These are phyloP conservation scores for Xestia xanthographa DNA, from an alignment of 2,888 invertebrate species.

Conservation along the genomic window DNA sequence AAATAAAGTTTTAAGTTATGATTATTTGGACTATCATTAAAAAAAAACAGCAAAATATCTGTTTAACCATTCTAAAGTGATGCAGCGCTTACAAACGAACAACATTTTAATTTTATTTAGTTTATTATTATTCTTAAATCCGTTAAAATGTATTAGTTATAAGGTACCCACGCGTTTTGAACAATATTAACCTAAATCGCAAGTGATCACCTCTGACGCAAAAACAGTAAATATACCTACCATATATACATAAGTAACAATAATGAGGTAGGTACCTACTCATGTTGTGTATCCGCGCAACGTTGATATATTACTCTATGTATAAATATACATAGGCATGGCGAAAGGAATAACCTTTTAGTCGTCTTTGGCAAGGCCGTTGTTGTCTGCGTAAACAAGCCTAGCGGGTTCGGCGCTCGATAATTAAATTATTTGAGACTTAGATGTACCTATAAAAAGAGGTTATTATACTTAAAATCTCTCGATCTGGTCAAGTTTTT, in stretches of 20 bases:
- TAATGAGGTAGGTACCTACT: slow-evolving; percentile 29
- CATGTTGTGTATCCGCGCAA: slow-evolving; percentile 20
- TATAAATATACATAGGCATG: slow-evolving; percentile 63
- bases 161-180: not conserved
- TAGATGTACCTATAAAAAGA: slow-evolving; percentile 28
- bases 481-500: slow-evolving; percentile 10
- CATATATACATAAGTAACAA: slow-evolving; percentile 18
- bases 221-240: slow-evolving; percentile 5
- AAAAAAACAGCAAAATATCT: not conserved
- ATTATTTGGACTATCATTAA: not conserved
- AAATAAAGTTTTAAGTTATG: not conserved
- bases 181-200: slow-evolving; percentile 6
- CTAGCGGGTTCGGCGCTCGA: slow-evolving; percentile 70
- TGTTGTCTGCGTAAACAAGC: slow-evolving; percentile 74
- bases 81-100: not conserved
- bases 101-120: not conserved
- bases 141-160: not conserved
- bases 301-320: slow-evolving; percentile 48
- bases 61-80: not conserved
- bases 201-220: slow-evolving; percentile 6
- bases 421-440: slow-evolving; percentile 63
- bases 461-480: slow-evolving; percentile 12
- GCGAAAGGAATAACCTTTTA: slow-evolving; percentile 82
- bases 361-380: slow-evolving; percentile 83
- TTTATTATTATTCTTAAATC: not conserved